Conservation (phyloP, 2,113 vertebrate genomes). For the Peromyscus polionotus region DNA sequence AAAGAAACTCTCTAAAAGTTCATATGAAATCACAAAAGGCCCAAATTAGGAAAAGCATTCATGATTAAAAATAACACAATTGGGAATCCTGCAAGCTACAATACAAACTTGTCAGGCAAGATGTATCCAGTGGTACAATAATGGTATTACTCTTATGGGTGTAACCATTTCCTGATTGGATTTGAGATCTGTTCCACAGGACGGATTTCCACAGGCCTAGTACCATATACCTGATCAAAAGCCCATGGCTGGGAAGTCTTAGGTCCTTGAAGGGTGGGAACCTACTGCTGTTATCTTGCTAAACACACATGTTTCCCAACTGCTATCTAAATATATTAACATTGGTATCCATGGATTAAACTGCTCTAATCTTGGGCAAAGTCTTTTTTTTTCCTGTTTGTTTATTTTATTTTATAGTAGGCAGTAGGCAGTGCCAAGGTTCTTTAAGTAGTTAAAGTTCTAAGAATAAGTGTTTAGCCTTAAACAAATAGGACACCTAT, state of each 20-base stretch:
- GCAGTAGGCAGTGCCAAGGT: background rate
- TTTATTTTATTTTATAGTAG: background rate
- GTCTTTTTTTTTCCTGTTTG: background rate
- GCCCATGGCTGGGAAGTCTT: background rate
- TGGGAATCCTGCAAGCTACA: background rate
- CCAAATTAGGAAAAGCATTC: background rate
- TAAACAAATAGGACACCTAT: background rate
- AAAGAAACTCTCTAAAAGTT: background rate
- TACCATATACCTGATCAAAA: background rate
- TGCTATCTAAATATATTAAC: background rate
- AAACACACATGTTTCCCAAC: background rate
- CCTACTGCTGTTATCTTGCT: background rate
- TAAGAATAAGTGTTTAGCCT: background rate
- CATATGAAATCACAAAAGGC: background rate
- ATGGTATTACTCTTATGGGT: no score
- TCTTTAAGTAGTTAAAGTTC: background rate
- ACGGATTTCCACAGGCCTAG: background rate
- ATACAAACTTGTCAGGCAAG: background rate
- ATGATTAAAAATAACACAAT: background rate
- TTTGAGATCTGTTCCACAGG: background rate
- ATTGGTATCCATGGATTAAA: background rate
- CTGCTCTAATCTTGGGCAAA: background rate
- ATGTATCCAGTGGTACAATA: background rate
- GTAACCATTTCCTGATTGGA: background rate
- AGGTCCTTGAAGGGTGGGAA: background rate